Base-by-base conservation (phyloP, 2,888 invertebrate genomes). In the Dysmachus trigonus region DNA sequence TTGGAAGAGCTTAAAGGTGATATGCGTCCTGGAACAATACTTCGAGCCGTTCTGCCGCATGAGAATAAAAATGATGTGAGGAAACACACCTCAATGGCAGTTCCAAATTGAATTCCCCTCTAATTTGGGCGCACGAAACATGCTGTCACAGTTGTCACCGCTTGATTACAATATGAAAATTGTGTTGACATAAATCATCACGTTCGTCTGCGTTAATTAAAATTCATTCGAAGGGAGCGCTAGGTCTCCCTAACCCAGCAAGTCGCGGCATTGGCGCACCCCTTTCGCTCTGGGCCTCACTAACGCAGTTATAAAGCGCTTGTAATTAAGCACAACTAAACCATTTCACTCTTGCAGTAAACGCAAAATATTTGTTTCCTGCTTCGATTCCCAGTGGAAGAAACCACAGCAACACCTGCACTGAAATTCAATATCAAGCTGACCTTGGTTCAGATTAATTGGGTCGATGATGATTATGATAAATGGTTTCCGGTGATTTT, bases 121-220 rank as follows among this genome's bases (percentile, higher is more conserved):
- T 72, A 33, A 82, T 82, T 33, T 18, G 10, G 27, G 38, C 31
- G 22, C 31, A 35, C 22, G 27, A 35, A 83, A 72, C 22, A 38
- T 13, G 72, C 72, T 38, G 72, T 72, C 72, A 53, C 72, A 38
- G 38, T 72, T 72, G 83, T 83, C 83, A 72, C 38, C 83, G 72
- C 83, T 72, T 72, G 81, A 81, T 83, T 72, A 83, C 71, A 83
- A 72, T 83, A 72, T 27, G 72, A 83, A 72, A 83, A 72, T 83
- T 71, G 72, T 83, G 83, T 83, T 83, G 83, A 83, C 83, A 83
- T 83, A 83, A 83, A 83, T 83, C 83, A 83, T 83, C 72, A 41
- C 83, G 72, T 72, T 71, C 83, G 38, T 83, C 72, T 41, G 22
- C 72, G 38, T 83, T 83, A 83, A 83, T 83, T 83, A 83, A 83